Conservation (phyloP, 1,140 invertebrate genomes). For the Agrilus planipennis region DNA sequence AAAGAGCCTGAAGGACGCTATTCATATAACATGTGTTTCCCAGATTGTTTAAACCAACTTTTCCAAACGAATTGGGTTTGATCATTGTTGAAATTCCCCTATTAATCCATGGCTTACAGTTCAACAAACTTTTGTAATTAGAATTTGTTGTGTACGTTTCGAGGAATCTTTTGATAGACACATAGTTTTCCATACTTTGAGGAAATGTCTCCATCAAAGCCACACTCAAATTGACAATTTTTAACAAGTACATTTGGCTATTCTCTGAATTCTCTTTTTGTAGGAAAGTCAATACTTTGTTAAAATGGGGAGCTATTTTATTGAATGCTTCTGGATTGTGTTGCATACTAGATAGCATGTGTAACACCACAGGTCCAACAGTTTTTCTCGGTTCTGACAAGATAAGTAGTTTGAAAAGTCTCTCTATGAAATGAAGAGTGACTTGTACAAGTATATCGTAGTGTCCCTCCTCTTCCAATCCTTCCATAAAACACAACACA, state of each 20-base stretch:
- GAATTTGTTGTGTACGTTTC: constrained; percentile 11
- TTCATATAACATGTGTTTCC: constrained; percentile 86
- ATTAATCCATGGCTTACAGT: constrained; percentile 22
- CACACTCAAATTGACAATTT: constrained; percentile 37
- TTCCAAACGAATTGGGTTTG: constrained; percentile 31
- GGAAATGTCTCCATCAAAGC: constrained; percentile 38
- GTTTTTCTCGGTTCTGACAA: constrained; percentile 35
- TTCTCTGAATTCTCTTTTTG: constrained; percentile 33
- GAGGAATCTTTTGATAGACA: constrained; percentile 21
- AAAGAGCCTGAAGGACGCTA: constrained; percentile 68
- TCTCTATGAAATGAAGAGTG: constrained; percentile 36
- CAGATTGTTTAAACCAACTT: constrained; percentile 70
- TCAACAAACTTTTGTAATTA: constrained; percentile 17
- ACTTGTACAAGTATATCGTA: constrained; percentile 38
- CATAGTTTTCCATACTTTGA: constrained; percentile 34
- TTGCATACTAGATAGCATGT: constrained; percentile 40
- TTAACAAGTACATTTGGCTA: constrained; percentile 34
- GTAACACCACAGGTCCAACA: constrained; percentile 38
- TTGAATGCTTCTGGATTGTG: constrained; percentile 36
- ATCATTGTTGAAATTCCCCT: constrained; percentile 5
- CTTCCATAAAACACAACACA: constrained; percentile 40
- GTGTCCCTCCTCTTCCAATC: constrained; percentile 38
- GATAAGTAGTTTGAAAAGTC: constrained; percentile 33
- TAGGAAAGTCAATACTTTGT: constrained; percentile 26
- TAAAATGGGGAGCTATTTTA: constrained; percentile 34